Evolutionary conservation across 37 sponge, comb jelly and placozoan genomes (phyloP).

Genomic region (Dysidea cf. avara): DNA sequence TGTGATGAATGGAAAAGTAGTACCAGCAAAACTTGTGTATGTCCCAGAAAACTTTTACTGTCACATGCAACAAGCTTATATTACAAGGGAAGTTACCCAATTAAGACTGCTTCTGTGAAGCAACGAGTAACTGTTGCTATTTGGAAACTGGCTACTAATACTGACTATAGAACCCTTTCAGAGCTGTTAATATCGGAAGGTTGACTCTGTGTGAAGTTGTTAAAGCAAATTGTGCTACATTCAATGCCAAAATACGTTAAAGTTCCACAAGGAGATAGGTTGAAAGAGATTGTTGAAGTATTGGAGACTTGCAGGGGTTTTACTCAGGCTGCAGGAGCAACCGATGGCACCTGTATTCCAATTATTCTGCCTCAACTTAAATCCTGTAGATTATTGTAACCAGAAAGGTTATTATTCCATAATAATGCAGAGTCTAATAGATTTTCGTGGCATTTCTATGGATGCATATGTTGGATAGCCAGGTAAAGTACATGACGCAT

Average conservation of each 20-base stretch:
- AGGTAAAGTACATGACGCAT: too few relatives aligned
- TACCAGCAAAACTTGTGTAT: too few relatives aligned
- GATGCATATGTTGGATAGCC: slow-evolving; percentile 32
- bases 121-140: slow-evolving; percentile 33
- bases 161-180: slow-evolving; percentile 37
- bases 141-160: slow-evolving; percentile 45
- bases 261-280: slow-evolving; percentile 1
- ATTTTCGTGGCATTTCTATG: slow-evolving; percentile 2
- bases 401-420: slow-evolving; percentile 15
- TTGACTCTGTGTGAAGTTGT: too few relatives aligned
- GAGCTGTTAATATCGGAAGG: too few relatives aligned
- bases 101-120: slow-evolving; percentile 24
- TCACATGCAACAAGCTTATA: too few relatives aligned
- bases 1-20: too few relatives aligned
- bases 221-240: too few relatives aligned
- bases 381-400: slow-evolving; percentile 42
- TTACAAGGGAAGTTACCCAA: too few relatives aligned
- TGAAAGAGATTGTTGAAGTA: slow-evolving; percentile 17
- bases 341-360: slow-evolving; percentile 34
- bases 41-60: too few relatives aligned
- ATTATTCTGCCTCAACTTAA: slow-evolving; percentile 14
- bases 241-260: not conserved
- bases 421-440: too few relatives aligned
- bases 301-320: slow-evolving; percentile 17
- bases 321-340: slow-evolving; percentile 34